Evolutionary conservation across 2,888 invertebrate genomes (phyloP), one percentile per base, ranked within the genome.

Genomic region (Andrena marginata): DNA sequence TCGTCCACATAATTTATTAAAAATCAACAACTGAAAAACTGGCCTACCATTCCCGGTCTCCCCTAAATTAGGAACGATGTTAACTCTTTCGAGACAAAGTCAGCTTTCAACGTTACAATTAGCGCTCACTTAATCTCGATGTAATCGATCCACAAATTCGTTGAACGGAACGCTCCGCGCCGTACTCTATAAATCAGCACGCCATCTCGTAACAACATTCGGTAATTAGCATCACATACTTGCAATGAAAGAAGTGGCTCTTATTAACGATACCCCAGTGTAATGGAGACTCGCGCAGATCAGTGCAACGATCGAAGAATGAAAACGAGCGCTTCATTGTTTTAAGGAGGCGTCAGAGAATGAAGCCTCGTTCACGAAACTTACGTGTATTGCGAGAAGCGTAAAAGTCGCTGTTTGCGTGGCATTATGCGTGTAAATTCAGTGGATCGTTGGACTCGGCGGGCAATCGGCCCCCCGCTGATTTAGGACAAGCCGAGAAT

Each of bases 401-500:
- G 29, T 23, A 54, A 16, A 33, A 20, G 56, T 56, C 35, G 42
- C 23, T 23, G 54, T 51, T 56, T 23, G 23, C 23, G 4, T 20
- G 42, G 42, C 42, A 42, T 42, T 42, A 42, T 42, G 20, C 68
- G 69, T 62, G 65, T 51, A 60, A 77, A 65, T 59, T 59, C 60
- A 54, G 63, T 49, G 68, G 26, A 67, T 74, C 70, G 72, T 64
- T 65, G 13, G 51, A 56, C 63, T 42, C 51, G 48, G 78, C 56
- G 64, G 75, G 65, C 60, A 70, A 73, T 74, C 62, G 70, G 63
- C 70, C 48, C 51, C 73, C 64, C 2, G 42, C 67, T 69, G 82
- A 83, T 84, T 84, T 77, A 79, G 23, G 70, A 70, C 70, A 51
- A 69, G 64, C 26, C 48, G 49, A 48, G 69, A 76, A 51, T 42